Evolutionary conservation across 2,888 invertebrate species (phyloP), one percentile per base, ranked within the genome.

Genomic region (Choreutis nemorana): DNA sequence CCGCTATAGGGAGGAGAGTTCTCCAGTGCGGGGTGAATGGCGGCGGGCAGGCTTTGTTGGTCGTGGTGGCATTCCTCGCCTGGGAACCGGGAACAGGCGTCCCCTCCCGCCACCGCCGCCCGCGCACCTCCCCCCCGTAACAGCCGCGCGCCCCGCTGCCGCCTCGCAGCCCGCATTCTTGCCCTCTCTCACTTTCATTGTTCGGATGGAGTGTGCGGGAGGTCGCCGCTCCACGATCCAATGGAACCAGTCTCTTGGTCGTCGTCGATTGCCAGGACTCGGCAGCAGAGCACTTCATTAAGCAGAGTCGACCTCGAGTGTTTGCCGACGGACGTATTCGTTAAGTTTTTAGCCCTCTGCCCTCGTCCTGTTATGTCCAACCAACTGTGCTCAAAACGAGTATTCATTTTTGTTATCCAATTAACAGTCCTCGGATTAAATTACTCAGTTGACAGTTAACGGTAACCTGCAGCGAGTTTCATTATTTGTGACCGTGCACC

Each of bases 101-200:
- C 45, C 42, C 46, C 43, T 48, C 50, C 44, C n/a, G n/a, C n/a
- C n/a, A n/a, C n/a, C n/a, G n/a, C 50, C 42, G 46, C 42, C 45
- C 44, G 42, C 45, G 42, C 54, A 46, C 55, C 53, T 47, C 46
- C 53, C 51, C 30, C 32, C 33, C 35, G n/a, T n/a, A n/a, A n/a
- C n/a, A n/a, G n/a, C n/a, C n/a, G n/a, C n/a, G n/a, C n/a, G n/a
- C n/a, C 36, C 36, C 41, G 49, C 40, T 44, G 37, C 44, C 42
- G 45, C 36, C 50, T 43, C 53, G 64, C 61, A 59, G 57, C 54
- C 40, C 55, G 57, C 72, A 72, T 73, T 75, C 77, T 71, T 63
- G 65, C 64, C 67, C 68, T 72, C 73, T 70, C 75, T 73, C 77
- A 77, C 77, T 75, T 71, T 75, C 75, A 75, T 77, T 77, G 77